phyloP scores from a whole-genome alignment of 2,797 vertebrate species.

The Oceanodroma leucorhoa region DNA sequence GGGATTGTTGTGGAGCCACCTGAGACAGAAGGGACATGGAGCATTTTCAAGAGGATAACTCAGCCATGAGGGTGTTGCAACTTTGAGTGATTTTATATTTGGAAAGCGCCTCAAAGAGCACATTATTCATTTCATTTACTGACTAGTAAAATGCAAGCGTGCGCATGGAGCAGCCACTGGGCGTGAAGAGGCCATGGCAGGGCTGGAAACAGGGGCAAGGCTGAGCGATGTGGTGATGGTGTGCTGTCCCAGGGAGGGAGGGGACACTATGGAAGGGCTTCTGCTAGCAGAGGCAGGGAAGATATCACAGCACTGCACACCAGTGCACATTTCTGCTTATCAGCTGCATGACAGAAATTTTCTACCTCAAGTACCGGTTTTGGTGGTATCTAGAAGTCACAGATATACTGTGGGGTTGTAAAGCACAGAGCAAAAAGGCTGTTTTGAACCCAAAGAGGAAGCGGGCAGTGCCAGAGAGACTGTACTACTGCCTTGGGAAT shows the following conservation, averaged over 20 bases:
- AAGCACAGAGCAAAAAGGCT: not conserved
- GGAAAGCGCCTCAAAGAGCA: not conserved
- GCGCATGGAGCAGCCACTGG: not conserved
- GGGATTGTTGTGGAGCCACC: not conserved
- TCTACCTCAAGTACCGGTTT: not conserved
- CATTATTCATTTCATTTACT: not conserved
- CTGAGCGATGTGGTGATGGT: not conserved
- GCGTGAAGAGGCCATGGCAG: accelerated
- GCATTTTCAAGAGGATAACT: not conserved
- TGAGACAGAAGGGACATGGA: not conserved
- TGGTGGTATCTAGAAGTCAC: not conserved
- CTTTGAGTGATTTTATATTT: not conserved
- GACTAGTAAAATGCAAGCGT: not conserved
- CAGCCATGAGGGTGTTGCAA: not conserved
- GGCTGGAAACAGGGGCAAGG: not conserved
- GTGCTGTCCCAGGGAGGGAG: not conserved
- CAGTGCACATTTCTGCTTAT: accelerated
- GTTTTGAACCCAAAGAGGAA: not conserved
- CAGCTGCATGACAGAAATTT: not conserved
- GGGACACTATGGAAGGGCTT: not conserved
- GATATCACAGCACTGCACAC: accelerated
- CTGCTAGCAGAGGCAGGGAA: not conserved
- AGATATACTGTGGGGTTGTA: not conserved
- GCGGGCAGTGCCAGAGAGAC: accelerated
- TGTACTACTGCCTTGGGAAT: not conserved